These are phyloP conservation scores for Variabilichromis moorii DNA, from an alignment of 2,113 vertebrate species.

Conservation along the genomic window DNA sequence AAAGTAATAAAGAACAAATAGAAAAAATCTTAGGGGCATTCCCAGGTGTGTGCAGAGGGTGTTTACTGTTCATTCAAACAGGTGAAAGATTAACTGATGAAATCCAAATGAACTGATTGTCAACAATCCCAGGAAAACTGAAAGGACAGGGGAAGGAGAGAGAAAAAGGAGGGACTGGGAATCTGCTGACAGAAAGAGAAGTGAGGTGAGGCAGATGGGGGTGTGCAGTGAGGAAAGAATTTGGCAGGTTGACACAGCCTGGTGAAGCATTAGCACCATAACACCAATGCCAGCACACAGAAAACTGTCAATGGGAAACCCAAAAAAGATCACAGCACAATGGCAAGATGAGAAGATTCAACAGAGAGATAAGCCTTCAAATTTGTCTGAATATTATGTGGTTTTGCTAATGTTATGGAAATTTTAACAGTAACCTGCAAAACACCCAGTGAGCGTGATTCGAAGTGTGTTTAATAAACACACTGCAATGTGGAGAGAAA, in stretches of 20 bases:
- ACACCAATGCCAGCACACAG: neutral
- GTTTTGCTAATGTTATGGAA: neutral
- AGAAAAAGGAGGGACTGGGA: fast-evolving
- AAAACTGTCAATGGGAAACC: fast-evolving
- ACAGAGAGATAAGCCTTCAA: neutral
- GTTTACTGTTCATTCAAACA: neutral
- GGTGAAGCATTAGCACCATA: neutral
- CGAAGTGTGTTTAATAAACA: fast-evolving
- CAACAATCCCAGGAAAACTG: neutral
- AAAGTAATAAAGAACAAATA: neutral
- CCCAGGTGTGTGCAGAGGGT: neutral
- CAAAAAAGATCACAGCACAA: neutral
- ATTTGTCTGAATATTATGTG: neutral
- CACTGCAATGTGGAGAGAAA: neutral
- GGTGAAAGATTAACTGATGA: neutral
- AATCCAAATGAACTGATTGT: neutral
- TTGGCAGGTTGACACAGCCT: neutral
- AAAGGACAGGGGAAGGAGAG: neutral
- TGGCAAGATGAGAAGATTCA: neutral
- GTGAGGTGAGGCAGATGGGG: neutral
- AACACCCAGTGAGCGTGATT: fast-evolving
- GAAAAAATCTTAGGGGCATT: neutral
- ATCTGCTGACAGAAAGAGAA: neutral
- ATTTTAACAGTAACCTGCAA: neutral
- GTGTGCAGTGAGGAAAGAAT: neutral